Evolutionary conservation across 1,140 invertebrate genomes (phyloP), one percentile per base, ranked within the genome.

Genomic region (Teleopsis dalmanni): DNA sequence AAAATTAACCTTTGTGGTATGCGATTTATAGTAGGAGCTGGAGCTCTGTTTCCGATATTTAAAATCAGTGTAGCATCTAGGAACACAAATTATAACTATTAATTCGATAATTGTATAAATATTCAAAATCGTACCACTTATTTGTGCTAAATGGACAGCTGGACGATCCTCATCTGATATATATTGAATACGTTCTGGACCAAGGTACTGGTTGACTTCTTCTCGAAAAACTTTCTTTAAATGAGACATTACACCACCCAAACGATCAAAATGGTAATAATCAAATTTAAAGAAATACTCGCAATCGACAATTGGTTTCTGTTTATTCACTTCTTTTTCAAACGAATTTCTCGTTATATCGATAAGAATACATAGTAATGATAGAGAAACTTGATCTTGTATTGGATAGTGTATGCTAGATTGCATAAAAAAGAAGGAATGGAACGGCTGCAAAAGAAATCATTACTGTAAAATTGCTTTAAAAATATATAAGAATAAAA

Each of bases 241-340:
- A 64, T 85, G 79, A 3, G 80, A 81, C 27, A 82, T 60, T 1
- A 85, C 74, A 13, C 85, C 85, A 34, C 84, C 85, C 27, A 87
- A 73, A 50, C 84, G 73, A 59, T 84, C 82, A 38, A 82, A 76
- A 52, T 81, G 81, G 53, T 74, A 75, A 58, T 83, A 85, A 60
- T 79, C 77, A 23, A 84, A 74, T 7, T 76, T 74, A 57, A 78
- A 81, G 69, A 82, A 87, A 22, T 51, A 67, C 26, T 60, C 56
- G 0, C 50, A 31, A 16, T 60, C 60, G 4, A 66, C 54, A 47
- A 59, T 61, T 11, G 55, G 47, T 3, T 50, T 18, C 22, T 47
- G 41, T 9, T 27, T 53, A 16, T 57, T 54, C 46, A 62, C 21
- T 45, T 71, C 68, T 9, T 67, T 52, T 33, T 63, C 64, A 16